phyloP scores from a whole-genome alignment of 2,797 vertebrate species.

The Gymnodraco acuticeps region DNA sequence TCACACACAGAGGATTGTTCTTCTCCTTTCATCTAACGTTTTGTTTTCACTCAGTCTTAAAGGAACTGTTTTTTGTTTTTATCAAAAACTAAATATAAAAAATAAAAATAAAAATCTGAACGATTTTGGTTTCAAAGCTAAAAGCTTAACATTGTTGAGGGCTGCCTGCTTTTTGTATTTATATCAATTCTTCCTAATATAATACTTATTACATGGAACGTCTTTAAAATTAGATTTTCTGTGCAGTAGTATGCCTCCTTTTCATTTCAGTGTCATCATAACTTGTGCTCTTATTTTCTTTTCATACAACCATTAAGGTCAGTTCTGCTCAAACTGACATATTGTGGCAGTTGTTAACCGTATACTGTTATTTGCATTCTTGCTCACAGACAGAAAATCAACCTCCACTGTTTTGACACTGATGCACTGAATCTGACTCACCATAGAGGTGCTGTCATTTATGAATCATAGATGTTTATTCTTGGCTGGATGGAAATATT shows the following conservation, averaged over 20 bases:
- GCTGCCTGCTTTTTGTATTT: constrained; percentile 2
- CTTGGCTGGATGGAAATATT: not conserved
- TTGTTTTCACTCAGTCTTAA: not conserved
- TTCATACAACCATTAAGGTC: not conserved
- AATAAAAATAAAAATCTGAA: no score
- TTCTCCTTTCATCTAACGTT: not conserved
- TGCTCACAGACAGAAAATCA: constrained; percentile 28
- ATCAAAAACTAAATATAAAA: not conserved
- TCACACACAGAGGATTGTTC: not conserved
- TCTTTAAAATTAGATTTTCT: constrained; percentile 12
- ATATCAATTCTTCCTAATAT: not conserved
- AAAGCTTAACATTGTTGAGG: not conserved
- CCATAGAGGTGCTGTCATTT: not conserved
- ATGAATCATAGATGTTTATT: not conserved
- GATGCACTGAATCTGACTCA: constrained; percentile 18
- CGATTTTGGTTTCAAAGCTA: not conserved
- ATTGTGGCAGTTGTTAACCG: constrained; percentile 11
- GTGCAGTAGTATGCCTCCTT: not conserved
- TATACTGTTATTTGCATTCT: constrained; percentile 27
- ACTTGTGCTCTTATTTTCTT: not conserved
- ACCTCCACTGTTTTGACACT: constrained; percentile 19
- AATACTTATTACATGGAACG: not conserved
- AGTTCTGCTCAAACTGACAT: not conserved
- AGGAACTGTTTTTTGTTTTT: not conserved
- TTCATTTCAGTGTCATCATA: not conserved